Base-by-base conservation (phyloP, 2,797 vertebrate species). In the Kryptolebias ocellatus region DNA sequence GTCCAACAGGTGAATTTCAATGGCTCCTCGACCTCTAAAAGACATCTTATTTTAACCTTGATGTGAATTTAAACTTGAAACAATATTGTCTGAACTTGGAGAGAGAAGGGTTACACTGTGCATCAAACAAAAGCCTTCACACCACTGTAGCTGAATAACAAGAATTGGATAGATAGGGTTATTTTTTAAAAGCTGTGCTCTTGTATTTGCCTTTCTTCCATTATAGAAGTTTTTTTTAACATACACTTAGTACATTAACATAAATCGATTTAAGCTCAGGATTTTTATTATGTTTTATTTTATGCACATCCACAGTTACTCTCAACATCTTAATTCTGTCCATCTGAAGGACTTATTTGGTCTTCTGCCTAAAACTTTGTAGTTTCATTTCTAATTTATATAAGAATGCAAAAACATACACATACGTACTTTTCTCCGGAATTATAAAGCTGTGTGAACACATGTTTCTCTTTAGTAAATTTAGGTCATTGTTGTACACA, bases 1-100 rank as follows among this genome's bases (percentile, higher is more conserved):
- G 74, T 80, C 60, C 82, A 82, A 84, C 75, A 64, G 65, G 57
- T 87, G 76, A 81, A 70, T 83, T 84, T 81, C 67, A 64, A 86
- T 76, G 64, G 64, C 67, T 79, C 64, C 64, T 67, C 79, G 71
- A 86, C 77, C 62, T 81, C 71, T 61, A 71, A 72, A 74, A 79
- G 72, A 83, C 67, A 84, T 83, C 74, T 69, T 65, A 64, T 66
- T 75, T 76, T 44, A 24, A 50, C 11, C 60, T 58, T 29, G 69
- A 50, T 68, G 60, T 69, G 52, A 74, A 62, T 5, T 61, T 67
- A 75, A 79, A 83, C 55, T 27, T 58, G 20, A 45, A 68, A 60
- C 58, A 54, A 81, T 85, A 79, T 90, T 89, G 86, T 82, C 70
- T 72, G 74, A 60, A 74, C 77, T 78, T 53, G 39, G 55, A 69